Conservation (phyloP, 2,888 invertebrate species). For the Hypomecis atomaria region DNA sequence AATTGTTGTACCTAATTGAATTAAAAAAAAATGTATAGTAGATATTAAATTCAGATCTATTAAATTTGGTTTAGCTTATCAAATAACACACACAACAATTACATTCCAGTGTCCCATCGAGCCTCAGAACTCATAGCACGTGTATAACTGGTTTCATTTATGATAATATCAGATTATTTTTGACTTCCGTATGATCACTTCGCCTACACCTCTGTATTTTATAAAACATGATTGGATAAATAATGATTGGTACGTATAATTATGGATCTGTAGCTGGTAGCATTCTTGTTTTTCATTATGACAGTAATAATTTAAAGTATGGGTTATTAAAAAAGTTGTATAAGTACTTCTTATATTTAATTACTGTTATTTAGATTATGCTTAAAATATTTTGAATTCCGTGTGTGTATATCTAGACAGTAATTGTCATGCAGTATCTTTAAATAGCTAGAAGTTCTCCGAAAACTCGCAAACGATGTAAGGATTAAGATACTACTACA, state of each 20-base stretch:
- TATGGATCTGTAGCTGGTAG: constrained; percentile 4
- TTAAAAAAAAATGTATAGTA: no score
- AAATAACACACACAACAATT: no score
- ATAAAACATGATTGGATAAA: constrained; percentile 14
- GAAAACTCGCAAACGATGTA: no score
- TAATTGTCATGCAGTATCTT: no score
- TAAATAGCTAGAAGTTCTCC: no score
- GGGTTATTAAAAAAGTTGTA: background rate
- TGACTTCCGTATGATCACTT: constrained; percentile 27
- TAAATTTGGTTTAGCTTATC: no score
- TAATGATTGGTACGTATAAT: constrained; percentile 11
- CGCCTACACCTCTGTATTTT: constrained; percentile 14
- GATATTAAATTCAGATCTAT: no score
- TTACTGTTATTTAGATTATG: background rate
- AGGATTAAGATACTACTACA: no score
- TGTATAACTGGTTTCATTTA: constrained; percentile 21
- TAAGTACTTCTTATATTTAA: background rate
- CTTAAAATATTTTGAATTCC: no score
- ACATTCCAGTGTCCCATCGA: background rate
- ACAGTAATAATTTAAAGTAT: constrained; percentile 5
- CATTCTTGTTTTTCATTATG: constrained; percentile 7
- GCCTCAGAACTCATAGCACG: constrained; percentile 2
- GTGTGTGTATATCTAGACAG: no score
- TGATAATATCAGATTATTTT: constrained; percentile 21
- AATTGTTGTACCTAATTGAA: no score